Evolutionary conservation across 1,140 invertebrate genomes (phyloP), one percentile per base, ranked within the genome.

Genomic region (Hetaerina americana): DNA sequence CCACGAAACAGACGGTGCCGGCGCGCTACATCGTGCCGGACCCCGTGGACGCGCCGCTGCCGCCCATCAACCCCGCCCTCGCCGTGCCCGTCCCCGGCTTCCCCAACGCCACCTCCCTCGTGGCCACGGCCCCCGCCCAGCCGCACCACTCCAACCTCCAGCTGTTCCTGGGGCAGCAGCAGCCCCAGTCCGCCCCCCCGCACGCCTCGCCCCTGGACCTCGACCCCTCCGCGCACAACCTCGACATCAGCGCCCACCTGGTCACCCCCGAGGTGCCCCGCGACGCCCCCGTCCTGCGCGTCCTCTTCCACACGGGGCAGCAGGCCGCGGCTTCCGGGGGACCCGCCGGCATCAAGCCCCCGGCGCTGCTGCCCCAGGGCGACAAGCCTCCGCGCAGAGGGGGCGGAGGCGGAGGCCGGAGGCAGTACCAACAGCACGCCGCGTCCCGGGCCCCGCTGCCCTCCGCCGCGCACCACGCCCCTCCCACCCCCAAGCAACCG

Each of bases 1-100:
- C 92, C 73, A 95, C 93, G 27, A 95, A 95, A 77, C 93, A 96
- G 81, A 95, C 92, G 0, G 92, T 96, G 18, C 93, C 93, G n/a
- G 91, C 92, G 0, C 84, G 92, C n/a, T 92, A 92, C 76, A 87
- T 93, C 72, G 90, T 94, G 15, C 91, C 92, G 0, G 91, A 93
- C 79, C 88, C 90, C 0, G 80, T 92, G 73, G 89, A 88, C 72
- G 78, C 80, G 68, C 72, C 69, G 12, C 73, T 72, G n/a, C 40
- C 70, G n/a, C 75, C 71, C 71, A 73, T 72, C 24, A 73, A 73
- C 22, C 26, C 72, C 25, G n/a, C 69, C 18, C 25, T 73, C n/a
- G 72, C 69, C 29, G 24, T 73, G 24, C 68, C 71, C 0, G 68
- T 27, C 15, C 25, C 67, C 24, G 49, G 27, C 5, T 27, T 71